Conservation (phyloP, 2,797 vertebrate genomes). For the Gallinago stenura region DNA sequence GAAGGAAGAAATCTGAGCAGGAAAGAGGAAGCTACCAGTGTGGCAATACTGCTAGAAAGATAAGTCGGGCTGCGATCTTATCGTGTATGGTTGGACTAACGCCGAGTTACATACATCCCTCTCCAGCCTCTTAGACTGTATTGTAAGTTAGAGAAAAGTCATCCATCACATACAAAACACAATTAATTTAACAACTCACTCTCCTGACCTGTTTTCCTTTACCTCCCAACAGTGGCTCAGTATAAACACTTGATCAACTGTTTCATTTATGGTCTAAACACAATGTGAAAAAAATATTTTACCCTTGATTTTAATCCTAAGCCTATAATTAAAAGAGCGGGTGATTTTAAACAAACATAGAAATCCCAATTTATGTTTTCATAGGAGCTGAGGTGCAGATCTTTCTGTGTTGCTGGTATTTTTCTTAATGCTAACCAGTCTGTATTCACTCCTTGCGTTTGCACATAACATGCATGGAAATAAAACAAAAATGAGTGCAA, state of each 20-base stretch:
- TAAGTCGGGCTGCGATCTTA: neutral
- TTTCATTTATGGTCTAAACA: neutral
- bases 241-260: neutral
- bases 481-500: neutral
- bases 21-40: neutral
- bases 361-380: neutral
- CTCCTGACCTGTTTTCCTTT: neutral
- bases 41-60: neutral
- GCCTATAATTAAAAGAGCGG: neutral
- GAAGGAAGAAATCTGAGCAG: conserved; percentile 14
- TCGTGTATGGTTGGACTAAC: neutral
- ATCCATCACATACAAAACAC: neutral
- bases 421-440: neutral
- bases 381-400: neutral
- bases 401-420: neutral
- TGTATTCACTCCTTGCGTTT: neutral
- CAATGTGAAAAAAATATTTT: neutral
- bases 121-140: neutral
- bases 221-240: neutral
- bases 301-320: neutral
- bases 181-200: neutral
- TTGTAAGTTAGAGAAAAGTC: neutral
- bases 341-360: neutral
- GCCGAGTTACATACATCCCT: neutral
- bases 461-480: neutral